Evolutionary conservation across 2,113 vertebrate species (phyloP).

Genomic region (Prietella phreatophila): DNA sequence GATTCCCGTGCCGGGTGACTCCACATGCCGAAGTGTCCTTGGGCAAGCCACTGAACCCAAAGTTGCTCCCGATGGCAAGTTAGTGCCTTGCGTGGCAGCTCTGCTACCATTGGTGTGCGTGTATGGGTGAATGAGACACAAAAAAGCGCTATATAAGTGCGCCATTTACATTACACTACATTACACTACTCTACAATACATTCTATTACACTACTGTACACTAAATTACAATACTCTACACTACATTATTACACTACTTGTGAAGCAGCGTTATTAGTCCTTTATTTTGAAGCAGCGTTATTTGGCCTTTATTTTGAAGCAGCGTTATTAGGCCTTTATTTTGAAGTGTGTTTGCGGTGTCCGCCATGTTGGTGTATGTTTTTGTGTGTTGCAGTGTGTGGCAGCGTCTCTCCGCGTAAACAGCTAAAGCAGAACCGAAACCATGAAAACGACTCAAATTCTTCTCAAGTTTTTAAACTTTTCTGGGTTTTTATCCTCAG

Average conservation of each 20-base stretch:
- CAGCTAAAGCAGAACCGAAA: neutral
- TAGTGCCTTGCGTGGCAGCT: no score
- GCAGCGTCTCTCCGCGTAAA: neutral
- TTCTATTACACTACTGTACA: neutral
- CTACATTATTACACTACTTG: neutral
- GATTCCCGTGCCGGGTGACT: no score
- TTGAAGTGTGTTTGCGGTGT: neutral
- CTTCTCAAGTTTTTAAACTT: no score
- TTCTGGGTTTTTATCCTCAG: neutral
- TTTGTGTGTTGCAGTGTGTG: neutral
- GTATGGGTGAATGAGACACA: no score
- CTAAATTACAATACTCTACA: neutral
- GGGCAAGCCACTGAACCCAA: no score
- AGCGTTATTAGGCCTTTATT: neutral
- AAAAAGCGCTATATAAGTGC: no score
- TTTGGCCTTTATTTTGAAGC: neutral
- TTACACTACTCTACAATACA: neutral
- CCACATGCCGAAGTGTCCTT: no score
- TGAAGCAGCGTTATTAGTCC: no score
- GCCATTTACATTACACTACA: neutral
- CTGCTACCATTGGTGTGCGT: no score
- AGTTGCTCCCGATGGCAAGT: no score
- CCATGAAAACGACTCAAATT: neutral
- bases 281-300: neutral
- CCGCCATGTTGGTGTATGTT: neutral